Base-by-base conservation (phyloP, 2,888 invertebrate genomes). In the Lepidocyrtinus sp. region DNA sequence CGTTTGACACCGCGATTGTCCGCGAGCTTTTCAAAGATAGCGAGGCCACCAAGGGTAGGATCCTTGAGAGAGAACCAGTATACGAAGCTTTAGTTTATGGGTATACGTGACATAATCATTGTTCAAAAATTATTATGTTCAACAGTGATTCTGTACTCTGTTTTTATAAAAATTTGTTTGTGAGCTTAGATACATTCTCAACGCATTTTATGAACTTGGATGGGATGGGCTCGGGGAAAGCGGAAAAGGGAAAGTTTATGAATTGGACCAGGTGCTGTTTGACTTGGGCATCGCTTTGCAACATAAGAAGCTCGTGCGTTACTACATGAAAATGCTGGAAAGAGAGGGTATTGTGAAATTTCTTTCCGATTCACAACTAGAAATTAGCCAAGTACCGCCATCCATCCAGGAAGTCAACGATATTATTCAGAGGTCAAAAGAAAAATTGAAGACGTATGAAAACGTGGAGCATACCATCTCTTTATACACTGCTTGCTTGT, bases 111-210 rank as follows among this genome's bases (percentile, higher is more conserved):
- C 0, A 73, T 74, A 1, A 15, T 17, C 27, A 61, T 0, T 59
- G 26, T 0, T 9, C 45, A 3, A 0, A 74, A 36, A 79, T 69
- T 59, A 15, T 76, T 69, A 36, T 36, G 73, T 64, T 26, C 45
- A n/a, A n/a, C n/a, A n/a, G n/a, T 68, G n/a, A 65, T 74, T 50
- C n/a, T 75, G 25, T 73, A 75, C 64, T 68, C 67, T 27, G n/a
- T n/a, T n/a, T n/a, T n/a, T n/a, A n/a, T n/a, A n/a, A n/a, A n/a
- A n/a, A n/a, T n/a, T n/a, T n/a, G n/a, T n/a, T n/a, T n/a, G n/a
- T n/a, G n/a, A n/a, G n/a, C n/a, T n/a, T n/a, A n/a, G n/a, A n/a
- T 82, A 75, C 64, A 55, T 78, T 9, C 70, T 79, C 17, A 75
- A 68, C 36, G 74, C 78, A 0, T 75, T 75, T 17, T 72, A 73